A percentile compares a stretch with the other conserved stretches of the same genome.
Conservation (phyloP, 2,888 invertebrate species). For the Sesia apiformis region DNA sequence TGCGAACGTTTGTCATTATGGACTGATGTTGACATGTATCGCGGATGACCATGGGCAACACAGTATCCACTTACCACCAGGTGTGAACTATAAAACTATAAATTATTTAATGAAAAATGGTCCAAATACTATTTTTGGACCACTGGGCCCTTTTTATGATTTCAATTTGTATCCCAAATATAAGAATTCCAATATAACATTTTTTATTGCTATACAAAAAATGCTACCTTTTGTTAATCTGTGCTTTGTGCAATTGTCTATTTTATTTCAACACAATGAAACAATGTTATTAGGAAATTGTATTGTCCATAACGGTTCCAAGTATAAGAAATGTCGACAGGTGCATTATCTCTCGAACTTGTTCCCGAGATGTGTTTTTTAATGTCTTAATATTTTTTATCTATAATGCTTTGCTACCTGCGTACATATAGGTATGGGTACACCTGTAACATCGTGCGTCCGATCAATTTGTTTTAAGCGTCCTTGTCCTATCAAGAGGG, state of each 20-base stretch:
- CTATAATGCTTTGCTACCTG: neutral
- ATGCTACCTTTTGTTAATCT: neutral
- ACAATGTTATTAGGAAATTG: slow-evolving; percentile 1
- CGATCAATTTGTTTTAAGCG: neutral
- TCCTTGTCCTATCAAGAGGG: neutral
- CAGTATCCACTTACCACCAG: too few relatives aligned
- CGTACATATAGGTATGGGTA: neutral
- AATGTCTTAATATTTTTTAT: neutral
- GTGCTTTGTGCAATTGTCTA: neutral
- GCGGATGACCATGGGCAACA: too few relatives aligned
- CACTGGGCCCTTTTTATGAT: too few relatives aligned
- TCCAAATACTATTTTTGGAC: too few relatives aligned
- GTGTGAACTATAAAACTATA: too few relatives aligned
- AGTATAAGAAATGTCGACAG: slow-evolving; percentile 9
- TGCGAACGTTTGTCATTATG: too few relatives aligned
- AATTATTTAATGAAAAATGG: too few relatives aligned
- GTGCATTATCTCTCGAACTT: slow-evolving; percentile 7
- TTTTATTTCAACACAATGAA: slow-evolving; percentile 1
- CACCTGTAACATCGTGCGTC: neutral
- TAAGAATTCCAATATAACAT: too few relatives aligned
- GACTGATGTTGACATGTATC: too few relatives aligned
- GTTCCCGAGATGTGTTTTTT: slow-evolving; percentile 3
- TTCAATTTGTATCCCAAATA: too few relatives aligned
- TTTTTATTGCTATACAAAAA: neutral
- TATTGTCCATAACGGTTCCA: slow-evolving; percentile 1